Conservation (phyloP, 2,797 vertebrate species). For the Mus caroli region DNA sequence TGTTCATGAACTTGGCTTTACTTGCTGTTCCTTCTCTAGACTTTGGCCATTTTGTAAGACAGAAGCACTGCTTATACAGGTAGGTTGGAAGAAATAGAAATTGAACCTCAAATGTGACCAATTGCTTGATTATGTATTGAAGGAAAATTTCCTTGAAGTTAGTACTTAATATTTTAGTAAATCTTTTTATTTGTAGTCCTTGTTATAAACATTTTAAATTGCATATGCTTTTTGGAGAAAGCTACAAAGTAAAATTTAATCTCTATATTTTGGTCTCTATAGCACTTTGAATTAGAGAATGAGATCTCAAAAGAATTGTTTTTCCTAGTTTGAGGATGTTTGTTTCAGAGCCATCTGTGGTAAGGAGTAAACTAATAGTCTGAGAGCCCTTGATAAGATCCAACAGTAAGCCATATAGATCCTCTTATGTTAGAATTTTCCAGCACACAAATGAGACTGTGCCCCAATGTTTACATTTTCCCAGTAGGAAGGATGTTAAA, state of each 20-base stretch:
- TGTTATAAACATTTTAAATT: conserved; percentile 25
- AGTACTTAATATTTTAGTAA: conserved; percentile 29
- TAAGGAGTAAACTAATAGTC: conserved; percentile 6
- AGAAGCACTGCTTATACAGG: not conserved
- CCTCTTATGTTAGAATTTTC: not conserved
- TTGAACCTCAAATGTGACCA: conserved; percentile 13
- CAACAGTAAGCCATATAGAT: not conserved
- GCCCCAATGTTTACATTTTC: not conserved
- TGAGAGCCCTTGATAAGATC: conserved; percentile 4
- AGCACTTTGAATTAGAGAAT: conserved; percentile 18
- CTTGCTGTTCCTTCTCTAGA: not conserved
- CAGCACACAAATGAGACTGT: not conserved
- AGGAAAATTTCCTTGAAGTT: not conserved
- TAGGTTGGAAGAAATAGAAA: conserved; percentile 25
- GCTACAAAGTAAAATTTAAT: conserved; percentile 42
- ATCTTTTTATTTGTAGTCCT: conserved; percentile 21
- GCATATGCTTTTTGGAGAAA: conserved; percentile 26
- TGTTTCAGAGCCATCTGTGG: not conserved
- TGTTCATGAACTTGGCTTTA: conserved; percentile 38
- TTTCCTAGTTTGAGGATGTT: not conserved
- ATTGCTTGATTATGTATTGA: conserved; percentile 28
- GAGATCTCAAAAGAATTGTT: conserved; percentile 32
- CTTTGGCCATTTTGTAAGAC: conserved; percentile 29
- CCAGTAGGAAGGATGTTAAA: not conserved
- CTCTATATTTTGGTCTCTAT: not conserved